These are phyloP conservation scores for Falcunculus frontatus DNA, from an alignment of 2,113 vertebrate species.

Conservation along the genomic window DNA sequence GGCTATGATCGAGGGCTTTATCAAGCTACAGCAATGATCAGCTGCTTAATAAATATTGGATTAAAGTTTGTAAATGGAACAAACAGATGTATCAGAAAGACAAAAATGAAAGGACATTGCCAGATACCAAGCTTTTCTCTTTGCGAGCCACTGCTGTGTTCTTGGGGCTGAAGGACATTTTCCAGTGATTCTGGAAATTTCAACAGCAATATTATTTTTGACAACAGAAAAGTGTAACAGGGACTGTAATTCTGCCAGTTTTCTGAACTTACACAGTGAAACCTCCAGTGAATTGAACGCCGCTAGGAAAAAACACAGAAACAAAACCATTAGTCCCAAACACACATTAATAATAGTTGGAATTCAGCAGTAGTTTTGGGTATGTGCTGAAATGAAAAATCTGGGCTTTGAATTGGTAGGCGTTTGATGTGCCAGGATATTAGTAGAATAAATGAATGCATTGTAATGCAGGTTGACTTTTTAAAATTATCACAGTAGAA, in stretches of 20 bases:
- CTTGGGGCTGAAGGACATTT: background rate
- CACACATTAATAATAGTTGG: background rate
- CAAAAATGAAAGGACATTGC: background rate
- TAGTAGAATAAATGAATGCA: background rate
- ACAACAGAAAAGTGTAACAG: background rate
- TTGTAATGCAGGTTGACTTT: background rate
- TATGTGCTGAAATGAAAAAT: background rate
- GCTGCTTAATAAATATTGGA: slow-evolving; percentile 59
- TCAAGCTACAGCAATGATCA: slow-evolving; percentile 41
- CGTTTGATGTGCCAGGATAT: background rate
- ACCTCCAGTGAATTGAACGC: background rate
- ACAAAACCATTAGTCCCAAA: background rate
- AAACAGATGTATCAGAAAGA: background rate
- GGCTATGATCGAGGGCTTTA: slow-evolving; percentile 36
- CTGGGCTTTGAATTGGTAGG: background rate
- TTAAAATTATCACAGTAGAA: background rate
- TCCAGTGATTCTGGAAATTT: background rate
- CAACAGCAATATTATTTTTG: background rate
- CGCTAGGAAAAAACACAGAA: background rate
- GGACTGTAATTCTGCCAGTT: background rate
- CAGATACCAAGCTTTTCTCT: background rate
- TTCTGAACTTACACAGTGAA: background rate
- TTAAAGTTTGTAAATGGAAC: slow-evolving; percentile 35
- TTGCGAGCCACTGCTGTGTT: background rate
- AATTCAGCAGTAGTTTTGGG: background rate